These are phyloP conservation scores for Strigamia maritima DNA, from an alignment of 2,888 invertebrate genomes.

Conservation along the genomic window DNA sequence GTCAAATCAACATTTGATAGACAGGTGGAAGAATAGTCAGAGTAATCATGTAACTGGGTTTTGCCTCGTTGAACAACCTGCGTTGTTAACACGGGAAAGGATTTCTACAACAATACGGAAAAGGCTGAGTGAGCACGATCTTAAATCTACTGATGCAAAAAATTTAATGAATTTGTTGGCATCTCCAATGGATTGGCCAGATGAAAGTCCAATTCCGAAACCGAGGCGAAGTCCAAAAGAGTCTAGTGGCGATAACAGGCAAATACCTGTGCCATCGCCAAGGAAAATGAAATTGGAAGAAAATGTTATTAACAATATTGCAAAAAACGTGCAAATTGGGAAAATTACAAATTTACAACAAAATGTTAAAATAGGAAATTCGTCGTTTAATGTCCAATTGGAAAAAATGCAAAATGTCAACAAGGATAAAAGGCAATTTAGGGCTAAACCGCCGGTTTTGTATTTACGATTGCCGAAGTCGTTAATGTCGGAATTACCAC, in stretches of 20 bases:
- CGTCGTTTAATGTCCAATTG: not conserved
- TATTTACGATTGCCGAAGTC: not conserved
- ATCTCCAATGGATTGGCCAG: not conserved
- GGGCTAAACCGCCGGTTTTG: not conserved
- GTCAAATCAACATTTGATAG: not conserved
- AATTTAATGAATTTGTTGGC: not conserved
- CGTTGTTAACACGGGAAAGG: not conserved
- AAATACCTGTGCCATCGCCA: not conserved
- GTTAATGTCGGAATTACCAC: not conserved
- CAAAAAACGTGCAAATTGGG: not conserved
- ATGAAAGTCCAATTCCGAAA: not conserved
- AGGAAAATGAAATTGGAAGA: not conserved
- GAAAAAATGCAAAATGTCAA: not conserved
- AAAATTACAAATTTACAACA: not conserved
- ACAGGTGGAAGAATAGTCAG: not conserved
- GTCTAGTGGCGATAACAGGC: not conserved
- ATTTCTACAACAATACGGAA: not conserved
- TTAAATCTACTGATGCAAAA: not conserved
- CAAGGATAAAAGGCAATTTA: not conserved
- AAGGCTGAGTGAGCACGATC: not conserved
- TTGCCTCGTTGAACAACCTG: not conserved
- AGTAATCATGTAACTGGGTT: slow-evolving; percentile 6
- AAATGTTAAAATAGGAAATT: not conserved
- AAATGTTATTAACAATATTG: not conserved
- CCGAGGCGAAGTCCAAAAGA: not conserved